Conservation (phyloP, 2,113 vertebrate species). For the Thomomys bottae region DNA sequence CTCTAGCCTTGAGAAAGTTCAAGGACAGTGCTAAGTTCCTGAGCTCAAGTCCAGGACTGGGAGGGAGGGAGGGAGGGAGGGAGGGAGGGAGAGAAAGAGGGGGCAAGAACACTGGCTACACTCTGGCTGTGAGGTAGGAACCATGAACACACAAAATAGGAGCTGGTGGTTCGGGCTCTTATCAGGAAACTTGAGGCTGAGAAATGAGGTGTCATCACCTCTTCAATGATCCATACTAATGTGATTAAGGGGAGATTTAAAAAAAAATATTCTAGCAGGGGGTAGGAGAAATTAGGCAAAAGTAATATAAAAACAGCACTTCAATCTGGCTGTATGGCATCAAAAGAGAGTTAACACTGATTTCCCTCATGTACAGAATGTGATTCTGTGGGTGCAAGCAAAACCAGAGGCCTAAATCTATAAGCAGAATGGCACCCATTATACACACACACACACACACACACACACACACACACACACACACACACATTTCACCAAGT, state of each 20-base stretch:
- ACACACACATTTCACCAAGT: slow-evolving; percentile 20
- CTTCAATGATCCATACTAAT: not conserved
- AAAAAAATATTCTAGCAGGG: not conserved
- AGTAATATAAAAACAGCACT: not conserved
- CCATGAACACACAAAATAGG: not conserved
- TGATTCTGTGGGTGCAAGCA: no score
- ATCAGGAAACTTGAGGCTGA: slow-evolving; percentile 1
- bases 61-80: not conserved
- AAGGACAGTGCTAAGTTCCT: no score
- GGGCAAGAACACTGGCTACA: not conserved
- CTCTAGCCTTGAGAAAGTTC: no score
- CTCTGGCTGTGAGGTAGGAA: not conserved
- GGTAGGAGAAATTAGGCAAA: not conserved
- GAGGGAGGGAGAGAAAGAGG: not conserved
- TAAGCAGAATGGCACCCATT: no score
- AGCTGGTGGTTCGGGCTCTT: not conserved
- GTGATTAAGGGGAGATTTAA: not conserved
- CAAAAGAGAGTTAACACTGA: not conserved
- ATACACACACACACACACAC: not conserved
- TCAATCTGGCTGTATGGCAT: not conserved
- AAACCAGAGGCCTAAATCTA: not conserved
- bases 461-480: no score
- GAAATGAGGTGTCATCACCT: not conserved
- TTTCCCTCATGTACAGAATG: no score
- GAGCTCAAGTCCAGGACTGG: no score